Conservation (phyloP, 2,888 invertebrate species). For the Dichetophora obliterata region DNA sequence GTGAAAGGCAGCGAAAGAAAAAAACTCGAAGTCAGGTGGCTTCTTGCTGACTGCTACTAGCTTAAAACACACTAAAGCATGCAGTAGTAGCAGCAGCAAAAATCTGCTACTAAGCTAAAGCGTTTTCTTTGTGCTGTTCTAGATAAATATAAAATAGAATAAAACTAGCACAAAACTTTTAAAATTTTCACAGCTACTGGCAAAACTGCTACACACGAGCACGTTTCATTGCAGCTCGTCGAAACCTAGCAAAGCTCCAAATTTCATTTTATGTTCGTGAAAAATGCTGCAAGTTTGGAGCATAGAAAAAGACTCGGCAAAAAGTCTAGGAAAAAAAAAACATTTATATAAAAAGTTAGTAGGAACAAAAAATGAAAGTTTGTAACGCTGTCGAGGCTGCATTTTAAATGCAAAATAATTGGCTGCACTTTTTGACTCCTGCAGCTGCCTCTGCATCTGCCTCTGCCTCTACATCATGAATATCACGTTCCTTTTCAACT, state of each 20-base stretch:
- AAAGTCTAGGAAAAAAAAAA: no score
- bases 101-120: no score
- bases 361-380: background rate
- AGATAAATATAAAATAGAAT: background rate
- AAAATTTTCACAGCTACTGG: background rate
- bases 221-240: conserved; percentile 2
- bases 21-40: no score
- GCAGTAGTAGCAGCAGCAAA: background rate
- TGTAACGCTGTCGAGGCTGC: background rate
- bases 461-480: conserved; percentile 3
- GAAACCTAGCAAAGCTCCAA: background rate
- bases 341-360: background rate
- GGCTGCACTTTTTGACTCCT: conserved; percentile 31
- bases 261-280: background rate
- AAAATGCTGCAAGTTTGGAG: background rate
- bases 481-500: background rate
- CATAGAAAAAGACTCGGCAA: no score
- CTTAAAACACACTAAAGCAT: no score
- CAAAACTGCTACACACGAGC: background rate
- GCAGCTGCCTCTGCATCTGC: background rate
- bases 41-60: no score
- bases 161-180: background rate
- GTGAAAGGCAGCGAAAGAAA: no score
- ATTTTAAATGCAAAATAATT: conserved; percentile 40
- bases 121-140: background rate